Evolutionary conservation across 37 sponge, comb jelly and placozoan genomes (phyloP), one percentile per base, ranked within the genome.

Genomic region (Halichondria panicea): DNA sequence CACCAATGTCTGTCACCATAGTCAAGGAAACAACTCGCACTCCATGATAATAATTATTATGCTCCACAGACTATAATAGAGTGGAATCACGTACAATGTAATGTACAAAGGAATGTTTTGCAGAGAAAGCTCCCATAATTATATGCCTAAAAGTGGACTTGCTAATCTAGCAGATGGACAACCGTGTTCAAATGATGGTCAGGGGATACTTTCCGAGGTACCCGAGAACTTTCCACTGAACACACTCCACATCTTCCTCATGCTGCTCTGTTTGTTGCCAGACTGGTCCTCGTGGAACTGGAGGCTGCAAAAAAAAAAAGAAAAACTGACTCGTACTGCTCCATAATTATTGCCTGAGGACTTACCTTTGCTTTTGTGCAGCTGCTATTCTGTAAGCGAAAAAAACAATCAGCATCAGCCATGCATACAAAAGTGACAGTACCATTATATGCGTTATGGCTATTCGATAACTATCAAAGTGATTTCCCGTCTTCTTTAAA

Each of bases 161-260:
- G 15, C 32, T 64, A 9, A 12, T 63, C 22, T 18, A 12, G 7
- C 28, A 35, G 21, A 34, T 35, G 28, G 28, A 12, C 11, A 22
- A 12, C 39, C 19, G 42, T 59, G 38, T 61, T 0, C 40, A 59
- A 12, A 37, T 15, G 67, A 25, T 24, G 7, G 8, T 28, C 18
- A 1, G 4, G 24, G 55, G 58, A 70, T 79, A 87, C 88, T 91
- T 54, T 91, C 89, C 36, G 81, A 68, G 32, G 59, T 24, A 2
- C 77, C 80, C 0, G 93, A 76, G 36, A 65, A 36, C 30, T 77
- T 81, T 63, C 93, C 88, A 73, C 88, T 85, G 77, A 94, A 84
- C 75, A 94, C 78, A 67, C 69, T 91, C 94, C 94, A 94, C 73
- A 94, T 48, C 39, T 63, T 70, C 62, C 46, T 80, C 87, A 93